Base-by-base conservation (phyloP, 1,140 invertebrate species). In the Agrypnia vestita region DNA sequence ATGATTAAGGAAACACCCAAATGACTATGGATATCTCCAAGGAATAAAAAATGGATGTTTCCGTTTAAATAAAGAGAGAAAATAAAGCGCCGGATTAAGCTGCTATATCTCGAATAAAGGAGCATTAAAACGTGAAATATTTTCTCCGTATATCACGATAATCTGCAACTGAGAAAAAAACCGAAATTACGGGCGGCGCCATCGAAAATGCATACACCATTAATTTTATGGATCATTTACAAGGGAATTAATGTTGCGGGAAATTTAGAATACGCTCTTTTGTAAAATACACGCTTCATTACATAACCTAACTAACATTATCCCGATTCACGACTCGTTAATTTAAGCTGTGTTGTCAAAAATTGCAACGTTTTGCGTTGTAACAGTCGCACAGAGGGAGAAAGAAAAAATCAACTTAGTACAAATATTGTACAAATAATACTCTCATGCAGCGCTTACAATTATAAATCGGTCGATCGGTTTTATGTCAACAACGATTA, bases 181-280 rank as follows among this genome's bases (percentile, higher is more conserved):
- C 10, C 6, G 25, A 21, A 62, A 35, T 43, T 62, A 35, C 25
- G 6, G 19, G 59, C 9, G 13, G 59, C 13, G 59, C 19, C 59
- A 62, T 62, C 59, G 19, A 21, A 62, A 13, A 62, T 13, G 62
- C 62, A 67, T 15, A 67, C 13, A 13, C 12, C 44, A 67, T 46
- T 67, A 67, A 44, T 47, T 67, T 67, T 19, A 67, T 67, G 62
- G 62, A 67, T 67, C 62, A 67, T 67, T 67, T 67, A 67, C 44
- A 67, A 67, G 35, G 15, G n/a, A 47, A n/a, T 67, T 46, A 67
- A 67, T 67, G 62, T 67, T 17, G 62, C 11, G 62, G 44, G 17
- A 67, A 67, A 67, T 67, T 67, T 67, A 17, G 62, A 67, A 67
- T 67, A 19, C 62, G 62, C 19, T 67, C 12, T 46, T 46, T 17